phyloP scores from a whole-genome alignment of 2,888 invertebrate species.

The Monoplex corrugatus region DNA sequence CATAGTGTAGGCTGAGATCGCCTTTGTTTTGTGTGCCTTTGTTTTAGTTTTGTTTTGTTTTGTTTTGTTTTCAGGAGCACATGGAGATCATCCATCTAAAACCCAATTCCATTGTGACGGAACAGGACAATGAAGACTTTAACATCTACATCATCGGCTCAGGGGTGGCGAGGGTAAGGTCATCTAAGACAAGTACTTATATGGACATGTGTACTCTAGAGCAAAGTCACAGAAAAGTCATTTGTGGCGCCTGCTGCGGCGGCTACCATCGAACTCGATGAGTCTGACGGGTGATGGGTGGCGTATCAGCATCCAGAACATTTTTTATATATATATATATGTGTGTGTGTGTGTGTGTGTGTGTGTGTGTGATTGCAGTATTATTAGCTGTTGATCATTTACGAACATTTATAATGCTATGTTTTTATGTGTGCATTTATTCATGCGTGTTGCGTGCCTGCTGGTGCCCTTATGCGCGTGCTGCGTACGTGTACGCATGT shows the following conservation, averaged over 20 bases:
- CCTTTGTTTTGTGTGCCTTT: not conserved
- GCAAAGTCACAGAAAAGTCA: too few relatives aligned
- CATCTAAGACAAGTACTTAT: too few relatives aligned
- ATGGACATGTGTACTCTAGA: too few relatives aligned
- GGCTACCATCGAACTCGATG: too few relatives aligned
- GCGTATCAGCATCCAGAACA: not conserved
- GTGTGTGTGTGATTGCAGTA: not conserved
- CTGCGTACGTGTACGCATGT: not conserved
- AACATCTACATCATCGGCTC: constrained; percentile 42
- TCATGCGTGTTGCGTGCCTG: not conserved
- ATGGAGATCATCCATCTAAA: not conserved
- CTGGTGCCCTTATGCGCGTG: too few relatives aligned
- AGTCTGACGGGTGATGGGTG: too few relatives aligned
- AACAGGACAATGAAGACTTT: constrained; percentile 7
- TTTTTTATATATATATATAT: not conserved
- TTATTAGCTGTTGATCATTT: too few relatives aligned
- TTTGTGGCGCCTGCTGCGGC: too few relatives aligned
- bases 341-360: not conserved
- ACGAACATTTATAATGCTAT: too few relatives aligned
- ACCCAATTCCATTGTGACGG: not conserved
- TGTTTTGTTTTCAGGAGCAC: constrained; percentile 21
- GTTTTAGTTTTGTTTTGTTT: not conserved
- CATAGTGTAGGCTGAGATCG: too few relatives aligned
- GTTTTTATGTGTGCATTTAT: too few relatives aligned
- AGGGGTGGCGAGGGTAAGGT: constrained; percentile 41